These are phyloP conservation scores for Ochropacha duplaris DNA, from an alignment of 2,888 invertebrate species.

Conservation along the genomic window DNA sequence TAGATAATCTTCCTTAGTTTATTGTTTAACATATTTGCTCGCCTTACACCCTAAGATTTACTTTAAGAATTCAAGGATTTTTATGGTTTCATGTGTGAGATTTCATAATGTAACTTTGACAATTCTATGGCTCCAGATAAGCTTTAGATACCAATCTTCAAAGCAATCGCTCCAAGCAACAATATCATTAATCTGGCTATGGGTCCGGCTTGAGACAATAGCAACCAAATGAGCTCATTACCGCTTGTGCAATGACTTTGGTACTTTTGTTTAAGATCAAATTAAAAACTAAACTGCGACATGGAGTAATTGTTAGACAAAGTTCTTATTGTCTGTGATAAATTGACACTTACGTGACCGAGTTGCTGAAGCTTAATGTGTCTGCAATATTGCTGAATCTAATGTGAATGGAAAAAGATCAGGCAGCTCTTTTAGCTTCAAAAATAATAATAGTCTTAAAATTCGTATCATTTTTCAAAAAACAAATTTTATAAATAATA, in stretches of 20 bases:
- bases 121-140: conserved; percentile 32
- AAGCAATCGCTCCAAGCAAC: conserved; percentile 32
- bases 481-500: too few relatives aligned
- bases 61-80: too few relatives aligned
- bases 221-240: conserved; percentile 66
- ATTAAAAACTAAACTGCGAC: conserved; percentile 11
- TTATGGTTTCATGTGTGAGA: too few relatives aligned
- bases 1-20: too few relatives aligned
- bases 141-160: conserved; percentile 48
- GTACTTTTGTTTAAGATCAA: conserved; percentile 27
- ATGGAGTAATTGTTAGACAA: conserved; percentile 2
- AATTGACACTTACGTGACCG: neutral
- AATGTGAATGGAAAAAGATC: neutral
- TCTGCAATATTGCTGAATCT: neutral
- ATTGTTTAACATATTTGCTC: too few relatives aligned
- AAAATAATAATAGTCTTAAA: neutral
- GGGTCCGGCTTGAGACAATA: conserved; percentile 60
- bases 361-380: neutral
- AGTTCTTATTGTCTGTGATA: conserved; percentile 4
- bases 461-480: too few relatives aligned
- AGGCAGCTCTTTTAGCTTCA: neutral
- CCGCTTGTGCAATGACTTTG: conserved; percentile 36
- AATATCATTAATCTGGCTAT: conserved; percentile 59
- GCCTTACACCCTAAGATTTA: too few relatives aligned
- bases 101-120: conserved; percentile 9